phyloP scores from a whole-genome alignment of 2,797 vertebrate genomes.

The Lagodon rhomboides region DNA sequence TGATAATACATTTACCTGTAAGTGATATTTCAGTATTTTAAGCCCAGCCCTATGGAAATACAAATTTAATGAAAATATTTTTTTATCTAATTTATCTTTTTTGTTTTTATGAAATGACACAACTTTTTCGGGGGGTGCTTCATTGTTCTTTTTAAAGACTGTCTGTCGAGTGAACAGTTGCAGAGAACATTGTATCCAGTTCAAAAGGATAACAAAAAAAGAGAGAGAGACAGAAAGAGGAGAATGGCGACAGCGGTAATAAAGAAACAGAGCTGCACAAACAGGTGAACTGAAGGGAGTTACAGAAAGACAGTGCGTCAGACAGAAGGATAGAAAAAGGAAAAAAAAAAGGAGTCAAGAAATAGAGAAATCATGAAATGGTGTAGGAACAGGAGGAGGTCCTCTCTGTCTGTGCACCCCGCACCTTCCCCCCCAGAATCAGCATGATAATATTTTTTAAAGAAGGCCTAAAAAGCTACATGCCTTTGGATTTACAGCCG shows the following conservation, averaged over 20 bases:
- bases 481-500: constrained; percentile 81
- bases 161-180: background rate
- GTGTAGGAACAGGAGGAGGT: constrained; percentile 27
- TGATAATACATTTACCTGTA: too few species aligned
- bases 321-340: background rate
- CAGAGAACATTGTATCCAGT: background rate
- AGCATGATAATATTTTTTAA: constrained; percentile 65
- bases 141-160: background rate
- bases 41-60: too few species aligned
- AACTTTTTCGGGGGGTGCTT: background rate
- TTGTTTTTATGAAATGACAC: too few species aligned
- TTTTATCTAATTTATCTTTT: too few species aligned
- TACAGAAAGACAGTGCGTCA: constrained; percentile 18
- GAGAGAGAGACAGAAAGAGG: background rate
- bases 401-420: constrained; percentile 26
- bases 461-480: constrained; percentile 68
- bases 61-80: too few species aligned
- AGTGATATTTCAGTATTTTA: too few species aligned
- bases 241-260: background rate
- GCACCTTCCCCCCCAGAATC: constrained; percentile 41
- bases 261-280: background rate
- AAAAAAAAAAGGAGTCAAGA: background rate
- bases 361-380: constrained; percentile 7
- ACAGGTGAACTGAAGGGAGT: background rate
- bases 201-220: background rate